Base-by-base conservation (phyloP, 2,888 invertebrate genomes). In the Ennomos quercinarius region DNA sequence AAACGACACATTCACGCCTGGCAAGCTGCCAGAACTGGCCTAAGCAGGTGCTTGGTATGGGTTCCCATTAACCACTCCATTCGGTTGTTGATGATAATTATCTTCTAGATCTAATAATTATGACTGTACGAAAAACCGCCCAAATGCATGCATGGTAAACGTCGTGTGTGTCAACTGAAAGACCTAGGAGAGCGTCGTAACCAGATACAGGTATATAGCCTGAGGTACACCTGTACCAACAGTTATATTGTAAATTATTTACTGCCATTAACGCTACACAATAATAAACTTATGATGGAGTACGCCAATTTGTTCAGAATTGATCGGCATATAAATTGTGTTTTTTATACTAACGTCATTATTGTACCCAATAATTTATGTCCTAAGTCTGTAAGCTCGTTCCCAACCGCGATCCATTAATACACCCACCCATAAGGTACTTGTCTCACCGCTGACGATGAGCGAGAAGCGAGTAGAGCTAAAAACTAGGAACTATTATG, bases 11-110 rank as follows among this genome's bases (percentile, higher is more conserved):
- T 48, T 59, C 10, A 49, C 51, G 17, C 12, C 48, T 73, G 74
- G 72, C 61, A 12, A 8, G 10, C 44, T 49, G 71, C 72, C 73
- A 65, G 55, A 44, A 72, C 66, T 57, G 47, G 61, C 53, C 71
- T 13, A 59, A 12, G 56, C 49, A 61, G 44, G 67, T 60, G 54
- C 52, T 59, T 64, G 46, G 46, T 57, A 63, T 27, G 27, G 43
- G 40, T 51, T 44, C 55, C 54, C 50, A 54, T 55, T 48, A 48
- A 9, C 9, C 44, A 36, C 27, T 55, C 13, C 13, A 43, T 34
- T 41, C 12, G 17, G 38, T 47, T 54, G 40, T 40, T 40, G n/a
- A 10, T 39, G 27, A 27, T 4, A 6, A 6, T 27, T 27, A 6
- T 27, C 3, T 27, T 6, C 5, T 6, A 27, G 27, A 27, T 27